Evolutionary conservation across 2,113 vertebrate genomes (phyloP), one percentile per base, ranked within the genome.

Genomic region (Electrona antarctica): DNA sequence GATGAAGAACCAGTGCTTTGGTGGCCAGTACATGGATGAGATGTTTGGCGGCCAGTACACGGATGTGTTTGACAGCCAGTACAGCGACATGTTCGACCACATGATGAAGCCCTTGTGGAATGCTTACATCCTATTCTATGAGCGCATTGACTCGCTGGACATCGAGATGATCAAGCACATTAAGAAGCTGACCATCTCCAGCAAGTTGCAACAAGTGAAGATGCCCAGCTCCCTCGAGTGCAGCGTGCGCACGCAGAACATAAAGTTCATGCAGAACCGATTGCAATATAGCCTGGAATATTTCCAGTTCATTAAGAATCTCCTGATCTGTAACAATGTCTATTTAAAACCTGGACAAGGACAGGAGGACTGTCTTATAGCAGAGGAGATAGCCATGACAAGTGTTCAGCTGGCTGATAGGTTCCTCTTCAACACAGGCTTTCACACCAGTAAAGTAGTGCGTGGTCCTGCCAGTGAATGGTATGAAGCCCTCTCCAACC

Each of bases 81-180:
- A 99, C 89, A 99, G 98, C 3, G 98, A 99, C 89, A 97, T 99
- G 33, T 99, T 99, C 4, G 98, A 99, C 87, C 98, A 99, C 78
- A 99, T 99, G 98, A 99, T 99, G 97, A 99, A 99, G 69, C 91
- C 97, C 77, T 99, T 97, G 98, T 99, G 98, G 98, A 99, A 99
- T 33, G 98, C 98, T 83, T 99, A 99, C 73, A 99, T 99, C 89
- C 95, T 99, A 72, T 99, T 99, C 93, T 99, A 99, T 74, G 98
- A 99, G 92, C 95, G 97, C 51, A 96, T 99, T 95, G 98, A 99
- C 93, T 96, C 97, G 10, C 90, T 97, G 88, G 96, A 97, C 83
- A 95, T 94, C 80, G 97, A 99, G 90, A 93, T 99, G 85, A 94
- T 97, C 84, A 97, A 95, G 88, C 98, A 98, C 79, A 99, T 99